Percentiles rank a stretch among this genome's conserved stretches.
Evolutionary conservation across 92 coral and sea anemone genomes (phyloP).

Genomic region (Parazoanthus darwini): DNA sequence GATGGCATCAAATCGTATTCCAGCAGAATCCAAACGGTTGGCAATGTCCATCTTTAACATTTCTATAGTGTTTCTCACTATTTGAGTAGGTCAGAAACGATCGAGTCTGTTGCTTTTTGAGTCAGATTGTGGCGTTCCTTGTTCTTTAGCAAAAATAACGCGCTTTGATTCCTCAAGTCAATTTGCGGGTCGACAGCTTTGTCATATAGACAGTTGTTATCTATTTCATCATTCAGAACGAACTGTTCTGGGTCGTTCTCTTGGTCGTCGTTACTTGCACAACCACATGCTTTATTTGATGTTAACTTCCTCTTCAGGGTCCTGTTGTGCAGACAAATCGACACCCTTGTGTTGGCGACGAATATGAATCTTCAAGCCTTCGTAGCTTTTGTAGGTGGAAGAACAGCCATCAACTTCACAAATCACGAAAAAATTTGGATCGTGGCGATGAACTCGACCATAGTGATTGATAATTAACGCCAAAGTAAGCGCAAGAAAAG

Average conservation of each 20-base stretch:
- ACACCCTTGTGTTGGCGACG: constrained; percentile 50
- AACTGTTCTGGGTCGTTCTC: no score
- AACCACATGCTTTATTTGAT: no score
- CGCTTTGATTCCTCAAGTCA: constrained; percentile 36
- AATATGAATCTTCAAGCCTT: constrained; percentile 48
- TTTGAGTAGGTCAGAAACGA: constrained; percentile 45
- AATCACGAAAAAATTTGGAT: constrained; percentile 51
- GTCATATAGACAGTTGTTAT: not conserved
- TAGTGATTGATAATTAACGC: constrained; percentile 51
- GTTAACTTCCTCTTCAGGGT: not conserved
- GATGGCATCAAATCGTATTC: constrained; percentile 38
- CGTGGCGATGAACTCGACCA: constrained; percentile 58
- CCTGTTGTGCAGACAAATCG: constrained; percentile 2
- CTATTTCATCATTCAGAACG: no score
- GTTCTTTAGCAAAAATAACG: constrained; percentile 29
- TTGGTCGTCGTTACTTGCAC: no score
- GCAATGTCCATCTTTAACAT: constrained; percentile 16
- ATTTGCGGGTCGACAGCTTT: constrained; percentile 1
- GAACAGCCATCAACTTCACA: constrained; percentile 26
- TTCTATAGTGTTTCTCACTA: constrained; percentile 43
- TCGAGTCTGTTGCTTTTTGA: constrained; percentile 50
- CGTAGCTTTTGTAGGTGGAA: constrained; percentile 33
- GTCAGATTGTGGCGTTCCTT: constrained; percentile 48
- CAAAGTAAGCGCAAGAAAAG: constrained; percentile 37
- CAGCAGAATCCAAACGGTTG: constrained; percentile 31